Conservation (phyloP, 2,888 invertebrate genomes). For the Copidosoma aretas region DNA sequence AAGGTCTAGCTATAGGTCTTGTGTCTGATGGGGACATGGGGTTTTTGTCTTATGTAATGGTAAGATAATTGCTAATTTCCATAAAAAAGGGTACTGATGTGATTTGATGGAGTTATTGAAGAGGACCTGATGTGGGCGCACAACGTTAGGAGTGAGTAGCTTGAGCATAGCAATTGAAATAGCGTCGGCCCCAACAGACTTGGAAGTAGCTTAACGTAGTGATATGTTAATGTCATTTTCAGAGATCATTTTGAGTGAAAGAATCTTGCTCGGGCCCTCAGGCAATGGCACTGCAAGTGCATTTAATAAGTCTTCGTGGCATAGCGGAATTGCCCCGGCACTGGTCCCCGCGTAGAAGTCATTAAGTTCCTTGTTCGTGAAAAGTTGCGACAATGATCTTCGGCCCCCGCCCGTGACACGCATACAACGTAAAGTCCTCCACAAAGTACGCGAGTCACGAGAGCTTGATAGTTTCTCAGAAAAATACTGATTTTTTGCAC, state of each 20-base stretch:
- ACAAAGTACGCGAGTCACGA: background rate
- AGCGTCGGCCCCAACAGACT: background rate
- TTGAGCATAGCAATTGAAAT: background rate
- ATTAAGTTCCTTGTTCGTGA: background rate
- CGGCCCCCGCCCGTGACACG: no score
- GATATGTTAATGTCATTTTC: background rate
- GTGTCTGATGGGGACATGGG: background rate
- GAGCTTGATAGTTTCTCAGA: background rate
- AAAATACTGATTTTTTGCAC: background rate
- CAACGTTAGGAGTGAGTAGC: background rate
- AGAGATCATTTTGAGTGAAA: background rate
- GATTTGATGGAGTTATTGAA: background rate
- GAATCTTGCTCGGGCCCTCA: background rate
- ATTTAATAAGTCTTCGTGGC: background rate
- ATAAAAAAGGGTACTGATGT: background rate
- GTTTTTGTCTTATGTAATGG: background rate
- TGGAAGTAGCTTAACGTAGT: background rate
- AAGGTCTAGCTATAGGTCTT: background rate
- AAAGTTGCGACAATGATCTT: background rate
- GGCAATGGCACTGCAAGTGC: background rate
- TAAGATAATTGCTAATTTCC: background rate
- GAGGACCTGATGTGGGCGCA: no score
- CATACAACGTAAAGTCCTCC: background rate
- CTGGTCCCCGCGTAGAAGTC: background rate
- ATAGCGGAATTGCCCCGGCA: background rate